Conservation (phyloP, 2,888 invertebrate species). For the Pyralis farinalis region DNA sequence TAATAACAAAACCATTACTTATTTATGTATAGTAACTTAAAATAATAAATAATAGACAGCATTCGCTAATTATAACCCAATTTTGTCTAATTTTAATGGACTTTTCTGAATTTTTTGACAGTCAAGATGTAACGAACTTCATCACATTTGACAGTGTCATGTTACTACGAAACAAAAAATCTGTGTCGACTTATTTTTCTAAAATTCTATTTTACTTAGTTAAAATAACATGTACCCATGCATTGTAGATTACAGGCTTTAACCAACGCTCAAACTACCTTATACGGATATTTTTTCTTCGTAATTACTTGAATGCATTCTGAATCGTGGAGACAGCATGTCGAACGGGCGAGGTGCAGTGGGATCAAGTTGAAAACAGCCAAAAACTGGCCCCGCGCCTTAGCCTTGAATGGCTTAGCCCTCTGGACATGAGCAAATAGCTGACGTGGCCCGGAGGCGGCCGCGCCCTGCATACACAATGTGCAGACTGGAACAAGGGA, state of each 20-base stretch:
- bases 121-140: too few relatives aligned
- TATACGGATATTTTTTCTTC: conserved; percentile 8
- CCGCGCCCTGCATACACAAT: conserved; percentile 79
- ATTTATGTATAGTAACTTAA: too few relatives aligned
- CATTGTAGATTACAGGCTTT: background rate
- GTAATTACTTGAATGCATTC: conserved; percentile 7
- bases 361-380: conserved; percentile 69
- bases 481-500: conserved; percentile 38
- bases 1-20: too few relatives aligned
- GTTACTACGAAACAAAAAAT: too few relatives aligned
- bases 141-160: too few relatives aligned
- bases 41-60: too few relatives aligned
- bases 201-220: background rate
- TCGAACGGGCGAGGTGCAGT: conserved; percentile 15
- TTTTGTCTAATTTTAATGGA: too few relatives aligned
- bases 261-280: background rate
- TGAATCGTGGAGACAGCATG: conserved; percentile 10
- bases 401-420: conserved; percentile 81
- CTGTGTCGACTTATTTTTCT: background rate
- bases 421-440: conserved; percentile 78
- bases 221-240: background rate
- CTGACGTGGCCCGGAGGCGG: conserved; percentile 76
- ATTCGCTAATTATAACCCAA: too few relatives aligned
- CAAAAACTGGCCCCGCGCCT: conserved; percentile 77
- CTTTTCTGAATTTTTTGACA: too few relatives aligned